Evolutionary conservation across 30 jellyfish, hydroid and myxozoan species (phyloP).

Genomic region (Pseudorhiza aurosa): DNA sequence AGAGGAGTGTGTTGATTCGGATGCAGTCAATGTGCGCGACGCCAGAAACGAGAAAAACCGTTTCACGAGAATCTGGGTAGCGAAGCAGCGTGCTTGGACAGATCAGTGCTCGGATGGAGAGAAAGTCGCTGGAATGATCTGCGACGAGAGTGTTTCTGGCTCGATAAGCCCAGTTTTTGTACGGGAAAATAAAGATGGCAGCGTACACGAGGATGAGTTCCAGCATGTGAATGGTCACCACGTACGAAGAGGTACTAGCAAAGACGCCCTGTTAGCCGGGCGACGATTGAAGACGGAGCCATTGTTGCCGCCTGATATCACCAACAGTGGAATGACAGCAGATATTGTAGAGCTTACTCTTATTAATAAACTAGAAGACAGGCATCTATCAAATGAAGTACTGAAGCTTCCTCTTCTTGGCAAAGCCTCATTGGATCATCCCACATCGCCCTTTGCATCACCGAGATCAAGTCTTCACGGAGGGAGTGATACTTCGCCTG

Average conservation of each 20-base stretch:
- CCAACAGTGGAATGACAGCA: not conserved
- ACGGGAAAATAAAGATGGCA: too few species aligned
- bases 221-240: too few species aligned
- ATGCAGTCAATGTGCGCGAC: not conserved
- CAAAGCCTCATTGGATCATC: slow-evolving; percentile 18
- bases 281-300: slow-evolving; percentile 1
- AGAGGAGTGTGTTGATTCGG: not conserved
- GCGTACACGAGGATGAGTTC: too few species aligned
- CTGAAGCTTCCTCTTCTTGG: slow-evolving; percentile 26
- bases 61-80: slow-evolving; percentile 12
- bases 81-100: not conserved
- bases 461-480: slow-evolving; percentile 1
- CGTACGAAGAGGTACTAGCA: not conserved
- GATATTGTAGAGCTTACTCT: not conserved
- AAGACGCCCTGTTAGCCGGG: not conserved
- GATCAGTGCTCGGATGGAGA: too few species aligned
- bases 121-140: too few species aligned
- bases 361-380: not conserved
- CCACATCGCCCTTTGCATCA: slow-evolving; percentile 18
- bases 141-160: too few species aligned
- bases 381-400: not conserved
- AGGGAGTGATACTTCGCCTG: slow-evolving; percentile 13
- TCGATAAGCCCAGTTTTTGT: too few species aligned
- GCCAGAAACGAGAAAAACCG: not conserved
- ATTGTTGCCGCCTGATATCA: too few species aligned